Conservation (phyloP, 2,113 vertebrate genomes). For the Equus przewalskii region DNA sequence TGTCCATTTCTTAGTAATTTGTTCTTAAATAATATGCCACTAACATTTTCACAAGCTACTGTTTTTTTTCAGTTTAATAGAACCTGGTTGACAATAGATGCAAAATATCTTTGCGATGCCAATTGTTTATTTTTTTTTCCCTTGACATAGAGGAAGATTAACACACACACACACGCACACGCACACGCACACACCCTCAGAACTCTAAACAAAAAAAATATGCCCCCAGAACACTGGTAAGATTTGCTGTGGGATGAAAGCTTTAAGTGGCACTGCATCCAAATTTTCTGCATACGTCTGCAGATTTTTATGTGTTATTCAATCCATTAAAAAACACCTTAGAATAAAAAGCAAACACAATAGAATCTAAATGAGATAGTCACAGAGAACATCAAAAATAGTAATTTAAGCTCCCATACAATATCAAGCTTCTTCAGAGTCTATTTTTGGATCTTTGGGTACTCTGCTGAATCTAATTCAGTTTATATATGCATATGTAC, state of each 20-base stretch:
- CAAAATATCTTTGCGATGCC: background rate
- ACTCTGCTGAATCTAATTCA: background rate
- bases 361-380: background rate
- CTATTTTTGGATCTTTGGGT: slow-evolving; percentile 13
- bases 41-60: background rate
- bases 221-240: background rate
- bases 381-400: background rate
- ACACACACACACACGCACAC: background rate
- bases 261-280: background rate
- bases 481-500: background rate
- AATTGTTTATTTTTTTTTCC: background rate
- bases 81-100: background rate
- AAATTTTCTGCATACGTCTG: background rate
- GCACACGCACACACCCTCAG: background rate
- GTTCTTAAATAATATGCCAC: background rate
- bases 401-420: background rate
- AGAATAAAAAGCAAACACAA: slow-evolving; percentile 1
- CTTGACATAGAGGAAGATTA: background rate
- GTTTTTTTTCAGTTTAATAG: background rate
- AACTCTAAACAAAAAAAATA: background rate
- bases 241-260: background rate
- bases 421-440: background rate
- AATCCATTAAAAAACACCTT: background rate
- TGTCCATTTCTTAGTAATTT: background rate
- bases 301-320: slow-evolving; percentile 32